These are phyloP conservation scores for Pygocentrus nattereri DNA, from an alignment of 2,797 vertebrate species.

Conservation along the genomic window DNA sequence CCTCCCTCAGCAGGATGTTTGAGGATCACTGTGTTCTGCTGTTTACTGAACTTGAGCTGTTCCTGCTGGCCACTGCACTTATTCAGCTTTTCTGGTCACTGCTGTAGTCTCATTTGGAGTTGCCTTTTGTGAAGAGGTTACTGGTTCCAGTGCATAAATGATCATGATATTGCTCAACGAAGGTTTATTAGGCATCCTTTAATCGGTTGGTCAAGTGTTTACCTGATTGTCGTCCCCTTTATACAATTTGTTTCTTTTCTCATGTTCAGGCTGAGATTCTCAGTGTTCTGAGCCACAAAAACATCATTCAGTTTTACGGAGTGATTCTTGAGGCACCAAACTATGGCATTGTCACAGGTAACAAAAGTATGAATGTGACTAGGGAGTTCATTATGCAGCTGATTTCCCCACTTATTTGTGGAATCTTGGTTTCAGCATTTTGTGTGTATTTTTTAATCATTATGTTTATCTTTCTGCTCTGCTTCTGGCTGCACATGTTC, in stretches of 20 bases:
- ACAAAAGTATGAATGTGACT: slow-evolving; percentile 56
- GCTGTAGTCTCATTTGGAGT: slow-evolving; percentile 34
- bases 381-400: slow-evolving; percentile 38
- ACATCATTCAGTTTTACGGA: slow-evolving; percentile 99
- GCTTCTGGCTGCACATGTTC: too few relatives aligned
- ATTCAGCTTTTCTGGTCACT: slow-evolving; percentile 23
- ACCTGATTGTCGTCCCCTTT: neutral
- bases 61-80: neutral
- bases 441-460: neutral
- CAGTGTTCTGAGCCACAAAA: slow-evolving; percentile 97
- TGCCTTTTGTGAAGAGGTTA: neutral
- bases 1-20: slow-evolving; percentile 15
- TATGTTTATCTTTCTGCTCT: too few relatives aligned
- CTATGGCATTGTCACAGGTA: slow-evolving; percentile 98
- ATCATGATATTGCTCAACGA: neutral
- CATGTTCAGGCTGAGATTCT: slow-evolving; percentile 93
- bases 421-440: neutral
- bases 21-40: slow-evolving; percentile 17
- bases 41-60: slow-evolving; percentile 5
- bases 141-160: too few relatives aligned
- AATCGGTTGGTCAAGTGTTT: neutral
- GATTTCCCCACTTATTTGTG: neutral
- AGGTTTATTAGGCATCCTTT: neutral
- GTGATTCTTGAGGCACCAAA: slow-evolving; percentile 96
- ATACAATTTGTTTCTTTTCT: slow-evolving; percentile 14